A percentile compares a stretch with the other conserved stretches of the same genome.
Conservation (phyloP, 2,888 invertebrate species). For the Platycheirus rosarum region DNA sequence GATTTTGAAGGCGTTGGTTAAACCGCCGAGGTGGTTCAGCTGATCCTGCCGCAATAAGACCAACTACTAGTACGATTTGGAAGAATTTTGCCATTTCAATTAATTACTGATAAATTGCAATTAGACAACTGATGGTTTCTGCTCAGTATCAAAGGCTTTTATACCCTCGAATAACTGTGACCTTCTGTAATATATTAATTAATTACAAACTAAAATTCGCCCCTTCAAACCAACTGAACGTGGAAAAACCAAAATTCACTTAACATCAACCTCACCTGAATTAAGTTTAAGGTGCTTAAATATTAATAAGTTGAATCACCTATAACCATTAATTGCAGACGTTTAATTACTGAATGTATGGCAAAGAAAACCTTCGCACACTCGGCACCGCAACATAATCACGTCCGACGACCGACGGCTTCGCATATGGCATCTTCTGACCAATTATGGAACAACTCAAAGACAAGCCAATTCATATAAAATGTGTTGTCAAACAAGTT, state of each 20-base stretch:
- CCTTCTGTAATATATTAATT: not conserved
- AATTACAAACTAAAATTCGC: slow-evolving; percentile 10
- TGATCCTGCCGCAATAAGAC: slow-evolving; percentile 30
- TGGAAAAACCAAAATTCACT: slow-evolving; percentile 45
- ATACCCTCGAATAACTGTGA: slow-evolving; percentile 17
- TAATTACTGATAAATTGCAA: slow-evolving; percentile 13
- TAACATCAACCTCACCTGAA: slow-evolving; percentile 56
- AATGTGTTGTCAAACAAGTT: slow-evolving; percentile 52
- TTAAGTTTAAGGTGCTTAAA: too few relatives aligned
- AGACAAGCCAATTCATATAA: slow-evolving; percentile 52
- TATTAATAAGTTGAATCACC: too few relatives aligned
- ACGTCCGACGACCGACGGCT: slow-evolving; percentile 55
- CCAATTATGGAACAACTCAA: slow-evolving; percentile 44
- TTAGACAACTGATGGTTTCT: slow-evolving; percentile 46
- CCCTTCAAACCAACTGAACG: not conserved
- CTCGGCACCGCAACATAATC: slow-evolving; percentile 38
- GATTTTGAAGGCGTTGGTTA: slow-evolving; percentile 45
- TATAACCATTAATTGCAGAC: slow-evolving; percentile 11
- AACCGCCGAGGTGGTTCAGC: slow-evolving; percentile 58
- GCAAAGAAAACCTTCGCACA: slow-evolving; percentile 48
- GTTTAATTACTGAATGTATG: slow-evolving; percentile 26
- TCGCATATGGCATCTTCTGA: slow-evolving; percentile 43
- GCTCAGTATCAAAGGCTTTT: slow-evolving; percentile 24
- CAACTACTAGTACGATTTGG: slow-evolving; percentile 20
- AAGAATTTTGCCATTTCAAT: slow-evolving; percentile 47